Evolutionary conservation across 2,113 vertebrate species (phyloP).

Genomic region (Pedionomus torquatus): DNA sequence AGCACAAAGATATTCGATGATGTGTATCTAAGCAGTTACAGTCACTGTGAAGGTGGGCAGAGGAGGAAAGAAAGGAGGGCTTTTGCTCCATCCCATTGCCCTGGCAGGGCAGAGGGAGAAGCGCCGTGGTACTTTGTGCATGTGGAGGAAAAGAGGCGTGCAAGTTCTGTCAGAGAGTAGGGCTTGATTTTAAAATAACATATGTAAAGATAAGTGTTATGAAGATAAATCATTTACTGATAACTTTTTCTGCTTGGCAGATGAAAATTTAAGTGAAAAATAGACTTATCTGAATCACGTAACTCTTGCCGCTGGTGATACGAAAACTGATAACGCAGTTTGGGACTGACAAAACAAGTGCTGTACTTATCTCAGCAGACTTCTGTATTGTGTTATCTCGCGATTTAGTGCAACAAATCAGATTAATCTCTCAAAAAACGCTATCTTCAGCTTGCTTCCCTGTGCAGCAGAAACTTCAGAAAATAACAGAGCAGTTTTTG

Average conservation of each 20-base stretch:
- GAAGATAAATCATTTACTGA: not conserved
- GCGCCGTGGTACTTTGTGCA: not conserved
- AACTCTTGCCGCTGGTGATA: not conserved
- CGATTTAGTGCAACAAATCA: not conserved
- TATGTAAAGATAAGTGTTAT: not conserved
- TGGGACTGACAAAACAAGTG: not conserved
- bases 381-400: not conserved
- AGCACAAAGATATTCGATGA: not conserved
- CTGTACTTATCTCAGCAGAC: not conserved
- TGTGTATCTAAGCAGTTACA: not conserved
- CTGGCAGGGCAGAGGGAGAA: not conserved
- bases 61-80: not conserved
- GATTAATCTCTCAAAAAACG: not conserved
- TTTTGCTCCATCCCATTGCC: accelerated
- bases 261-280: not conserved
- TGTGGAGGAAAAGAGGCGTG: not conserved
- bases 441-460: not conserved
- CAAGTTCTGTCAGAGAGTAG: not conserved
- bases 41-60: not conserved
- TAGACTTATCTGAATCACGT: not conserved
- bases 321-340: not conserved
- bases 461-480: not conserved
- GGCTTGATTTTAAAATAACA: not conserved
- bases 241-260: not conserved
- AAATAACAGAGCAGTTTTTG: not conserved